Conservation (phyloP, 2,113 vertebrate genomes). For the Alethe diademata region DNA sequence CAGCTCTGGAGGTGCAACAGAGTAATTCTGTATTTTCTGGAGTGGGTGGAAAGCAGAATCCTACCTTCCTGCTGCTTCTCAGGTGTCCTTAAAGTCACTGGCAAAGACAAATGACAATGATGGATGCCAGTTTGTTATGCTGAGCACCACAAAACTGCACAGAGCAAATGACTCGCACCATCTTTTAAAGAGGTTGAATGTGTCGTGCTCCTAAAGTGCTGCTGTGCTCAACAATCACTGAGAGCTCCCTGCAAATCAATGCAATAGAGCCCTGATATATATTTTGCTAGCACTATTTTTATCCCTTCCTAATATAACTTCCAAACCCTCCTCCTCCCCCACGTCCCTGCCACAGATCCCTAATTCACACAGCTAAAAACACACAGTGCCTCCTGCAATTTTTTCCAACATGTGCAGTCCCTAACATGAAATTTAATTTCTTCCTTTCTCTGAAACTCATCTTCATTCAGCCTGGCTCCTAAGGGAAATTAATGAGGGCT, state of each 20-base stretch:
- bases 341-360: background rate
- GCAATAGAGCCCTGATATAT: background rate
- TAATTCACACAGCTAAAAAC: background rate
- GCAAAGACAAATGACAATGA: background rate
- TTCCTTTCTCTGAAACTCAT: constrained; percentile 30
- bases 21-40: background rate
- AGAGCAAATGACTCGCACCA: background rate
- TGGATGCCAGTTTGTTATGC: background rate
- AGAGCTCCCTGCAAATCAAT: constrained; percentile 14
- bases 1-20: background rate
- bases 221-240: background rate
- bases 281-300: constrained; percentile 11
- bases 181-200: background rate
- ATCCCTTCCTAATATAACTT: constrained; percentile 24
- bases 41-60: background rate
- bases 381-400: background rate
- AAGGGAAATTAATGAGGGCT: constrained; percentile 46
- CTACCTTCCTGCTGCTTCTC: background rate
- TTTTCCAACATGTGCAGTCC: background rate
- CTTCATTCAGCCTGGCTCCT: constrained; percentile 32
- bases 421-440: constrained; percentile 23
- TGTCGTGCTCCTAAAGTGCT: background rate
- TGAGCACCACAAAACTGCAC: background rate
- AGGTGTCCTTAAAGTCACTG: background rate
- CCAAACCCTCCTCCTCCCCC: background rate